Percentiles rank a stretch among this genome's conserved stretches.
Evolutionary conservation across 2,797 vertebrate genomes (phyloP).

Genomic region (Enteromius paludinosus): DNA sequence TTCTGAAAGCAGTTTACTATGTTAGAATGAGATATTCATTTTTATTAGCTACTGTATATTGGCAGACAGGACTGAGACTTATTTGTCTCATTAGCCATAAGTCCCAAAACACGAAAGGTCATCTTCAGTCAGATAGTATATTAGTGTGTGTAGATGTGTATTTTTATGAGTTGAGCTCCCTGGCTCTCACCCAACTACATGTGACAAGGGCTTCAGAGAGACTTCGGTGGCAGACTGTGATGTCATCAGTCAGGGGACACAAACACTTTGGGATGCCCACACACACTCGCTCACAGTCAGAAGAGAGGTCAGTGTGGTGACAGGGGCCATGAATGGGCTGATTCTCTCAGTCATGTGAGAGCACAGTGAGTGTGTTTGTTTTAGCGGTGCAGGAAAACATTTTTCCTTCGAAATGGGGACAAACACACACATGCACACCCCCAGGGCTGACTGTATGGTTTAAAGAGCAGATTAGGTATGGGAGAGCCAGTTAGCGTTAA

Average conservation of each 20-base stretch:
- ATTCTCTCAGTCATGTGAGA: constrained; percentile 56
- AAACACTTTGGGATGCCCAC: constrained; percentile 48
- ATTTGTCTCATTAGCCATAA: background rate
- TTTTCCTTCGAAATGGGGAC: constrained; percentile 11
- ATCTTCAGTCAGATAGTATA: background rate
- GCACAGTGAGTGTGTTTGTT: constrained; percentile 48
- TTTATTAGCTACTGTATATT: too few species aligned
- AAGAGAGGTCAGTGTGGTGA: constrained; percentile 53
- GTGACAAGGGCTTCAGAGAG: constrained; percentile 50
- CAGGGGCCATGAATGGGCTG: constrained; percentile 51
- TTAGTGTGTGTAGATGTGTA: constrained; percentile 1
- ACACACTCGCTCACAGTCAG: constrained; percentile 35
- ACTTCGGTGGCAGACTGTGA: constrained; percentile 47
- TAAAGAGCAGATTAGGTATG: constrained; percentile 7
- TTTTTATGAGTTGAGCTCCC: constrained; percentile 10
- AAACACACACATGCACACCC: background rate
- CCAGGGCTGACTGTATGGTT: background rate
- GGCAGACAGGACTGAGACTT: background rate
- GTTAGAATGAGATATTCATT: background rate
- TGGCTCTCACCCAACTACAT: constrained; percentile 47
- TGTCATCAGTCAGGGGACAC: constrained; percentile 53
- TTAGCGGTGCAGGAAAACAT: constrained; percentile 28
- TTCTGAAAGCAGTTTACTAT: background rate
- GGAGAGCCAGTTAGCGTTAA: background rate
- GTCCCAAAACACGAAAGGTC: background rate